Evolutionary conservation across 2,113 vertebrate genomes (phyloP), one percentile per base, ranked within the genome.

Genomic region (Rhagologus leucostigma): DNA sequence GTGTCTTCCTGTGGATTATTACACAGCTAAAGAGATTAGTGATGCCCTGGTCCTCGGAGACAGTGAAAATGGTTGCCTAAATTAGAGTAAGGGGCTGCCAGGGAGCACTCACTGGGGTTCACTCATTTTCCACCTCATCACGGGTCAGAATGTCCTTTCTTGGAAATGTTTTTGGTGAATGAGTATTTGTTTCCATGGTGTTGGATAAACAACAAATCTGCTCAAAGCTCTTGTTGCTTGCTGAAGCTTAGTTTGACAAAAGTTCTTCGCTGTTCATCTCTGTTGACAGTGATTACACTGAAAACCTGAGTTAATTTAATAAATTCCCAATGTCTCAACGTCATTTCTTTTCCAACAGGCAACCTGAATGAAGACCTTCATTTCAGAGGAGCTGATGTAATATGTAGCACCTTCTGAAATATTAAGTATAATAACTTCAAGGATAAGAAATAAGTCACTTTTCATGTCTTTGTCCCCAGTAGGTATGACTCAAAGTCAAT

Each of bases 271-370:
- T 90, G 83, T 13, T 77, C 70, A 22, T 67, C 69, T 68, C 80
- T 95, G 84, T 57, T 88, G 57, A 16, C 3, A 29, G 78, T 64
- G 57, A 75, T 94, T 64, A 70, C 55, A 78, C 30, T 71, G 75
- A 95, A 97, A 97, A 96, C 42, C 30, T 24, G 52, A 93, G 50
- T 56, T 93, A 93, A 96, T 95, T 94, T 97, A 67, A 32, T 70
- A 89, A 93, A 92, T 92, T 96, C 63, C 70, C 84, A 91, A 30
- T 62, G 63, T 84, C 82, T 92, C 95, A 75, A 41, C 82, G 37
- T 67, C 74, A 63, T 87, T 96, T 94, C 19, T 78, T 86, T 94
- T 95, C 84, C 89, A 70, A 90, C 7, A 73, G 77, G 73, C 73
- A 95, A 60, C 37, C 30, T 87, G 70, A 90, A 44, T 37, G 41